Base-by-base conservation (phyloP, 2,113 vertebrate genomes). In the Phrynocephalus versicolor region DNA sequence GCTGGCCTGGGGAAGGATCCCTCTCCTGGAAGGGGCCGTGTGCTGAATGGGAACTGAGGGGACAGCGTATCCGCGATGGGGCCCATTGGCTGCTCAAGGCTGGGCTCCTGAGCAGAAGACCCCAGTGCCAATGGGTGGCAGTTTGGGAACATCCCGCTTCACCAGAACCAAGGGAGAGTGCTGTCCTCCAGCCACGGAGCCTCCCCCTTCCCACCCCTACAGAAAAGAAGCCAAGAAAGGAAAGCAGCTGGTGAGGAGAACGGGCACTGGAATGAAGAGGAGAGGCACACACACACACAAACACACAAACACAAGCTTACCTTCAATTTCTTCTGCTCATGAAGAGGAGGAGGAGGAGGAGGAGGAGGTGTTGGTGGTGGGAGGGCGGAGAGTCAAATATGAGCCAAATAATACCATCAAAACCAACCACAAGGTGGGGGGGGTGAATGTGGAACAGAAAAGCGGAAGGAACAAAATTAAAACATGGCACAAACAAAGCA, bases 321-420 rank as follows among this genome's bases (percentile, higher is more conserved):
- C 98, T 97, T 98, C 98, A 79, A 97, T 97, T 93, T 98, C 97
- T 92, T 99, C 98, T 97, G 97, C 95, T 97, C 90, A 23, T 90
- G 91, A 94, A 85, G 82, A 81, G 55, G 57, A 6, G n/a, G n/a
- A n/a, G n/a, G n/a, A n/a, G n/a, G n/a, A n/a, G n/a, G n/a, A n/a
- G n/a, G n/a, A n/a, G n/a, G n/a, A 6, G 87, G 72, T 86, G 84
- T 89, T 89, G 90, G 89, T 94, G 89, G 91, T 92, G 65, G 92
- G 87, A 92, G 92, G 93, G 93, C 84, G 57, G 91, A 93, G 93
- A 96, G 94, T 51, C 45, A 51, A 51, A 51, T 94, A 96, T 95
- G 91, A 95, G 94, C 94, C 96, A 97, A 95, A 94, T 95, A 94
- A 97, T 95, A 97, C 90, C 92, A 94, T 95, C 96, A 92, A 94